A percentile compares a stretch with the other conserved stretches of the same genome.
Conservation (phyloP, 2,113 vertebrate species). For the Callorhinus ursinus region DNA sequence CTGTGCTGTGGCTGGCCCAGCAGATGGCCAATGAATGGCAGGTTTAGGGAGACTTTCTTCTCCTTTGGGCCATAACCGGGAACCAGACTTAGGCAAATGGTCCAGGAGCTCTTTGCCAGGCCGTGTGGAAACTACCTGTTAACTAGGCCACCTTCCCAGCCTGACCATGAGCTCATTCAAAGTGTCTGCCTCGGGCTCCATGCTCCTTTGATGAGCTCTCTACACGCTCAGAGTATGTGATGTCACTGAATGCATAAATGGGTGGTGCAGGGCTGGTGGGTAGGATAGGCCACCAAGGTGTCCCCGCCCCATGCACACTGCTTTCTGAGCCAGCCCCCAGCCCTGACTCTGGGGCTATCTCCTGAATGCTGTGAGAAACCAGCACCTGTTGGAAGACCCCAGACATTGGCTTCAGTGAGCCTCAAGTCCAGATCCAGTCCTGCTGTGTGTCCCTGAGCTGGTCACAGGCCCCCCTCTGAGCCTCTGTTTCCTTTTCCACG, state of each 20-base stretch:
- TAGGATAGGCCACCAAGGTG: no score
- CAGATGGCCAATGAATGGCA: rapidly evolving
- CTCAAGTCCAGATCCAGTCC: neutral
- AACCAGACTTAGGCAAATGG: neutral
- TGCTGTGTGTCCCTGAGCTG: neutral
- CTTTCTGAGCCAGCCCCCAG: neutral
- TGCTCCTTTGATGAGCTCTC: neutral
- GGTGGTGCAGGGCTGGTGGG: neutral
- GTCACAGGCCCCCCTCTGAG: neutral
- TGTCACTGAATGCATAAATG: neutral
- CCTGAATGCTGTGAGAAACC: neutral
- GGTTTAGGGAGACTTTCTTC: neutral
- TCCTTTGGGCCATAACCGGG: neutral
- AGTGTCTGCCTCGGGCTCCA: neutral
- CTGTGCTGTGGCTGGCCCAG: neutral
- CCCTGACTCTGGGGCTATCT: neutral
- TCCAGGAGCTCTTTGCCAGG: neutral
- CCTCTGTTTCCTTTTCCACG: neutral
- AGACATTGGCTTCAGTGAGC: neutral
- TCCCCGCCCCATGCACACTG: neutral
- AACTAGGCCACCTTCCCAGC: neutral
- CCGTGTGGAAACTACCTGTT: neutral
- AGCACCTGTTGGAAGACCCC: neutral
- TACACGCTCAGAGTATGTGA: rapidly evolving
- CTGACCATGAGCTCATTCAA: neutral